Base-by-base conservation (phyloP, 2,797 vertebrate genomes). In the Argentina silus region DNA sequence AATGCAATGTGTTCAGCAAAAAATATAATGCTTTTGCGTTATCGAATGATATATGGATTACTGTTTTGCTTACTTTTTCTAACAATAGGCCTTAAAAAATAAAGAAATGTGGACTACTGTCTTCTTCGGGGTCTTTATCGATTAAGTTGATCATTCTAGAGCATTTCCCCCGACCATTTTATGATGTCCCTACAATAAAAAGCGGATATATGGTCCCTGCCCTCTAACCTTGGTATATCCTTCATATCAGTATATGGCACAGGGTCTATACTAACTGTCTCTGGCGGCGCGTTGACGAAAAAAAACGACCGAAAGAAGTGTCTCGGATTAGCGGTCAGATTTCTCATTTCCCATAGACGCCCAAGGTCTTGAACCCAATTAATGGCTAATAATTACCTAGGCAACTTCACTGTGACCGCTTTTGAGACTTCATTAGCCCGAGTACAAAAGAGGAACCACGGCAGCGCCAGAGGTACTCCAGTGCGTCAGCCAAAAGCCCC, bases 321-420 rank as follows among this genome's bases (percentile, higher is more conserved):
- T 88, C 82, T 48, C 90, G 93, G 92, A 93, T 92, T 93, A 92
- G 92, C 83, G 94, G 91, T 94, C 93, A 94, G 86, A 89, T 82
- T 95, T 92, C 91, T 87, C 91, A 91, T 94, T 95, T 95, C 93
- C 93, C 93, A 90, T 8, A 87, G 90, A 93, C 87, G 51, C 82
- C 73, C 91, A 93, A 94, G 95, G 95, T 95, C 95, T 90, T 94
- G 94, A 96, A 96, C 94, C 93, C 95, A 95, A 96, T 97, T 96
- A 97, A 96, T 95, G 93, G 91, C 91, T 95, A 95, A 96, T 96
- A 96, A 96, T 97, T 96, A 96, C 88, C 86, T 90, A 89, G 92
- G 69, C 83, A 72, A 83, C 91, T 85, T 87, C 80, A 79, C 78
- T 78, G 67, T 83, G 85, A 85, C 69, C 85, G 87, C 85, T 91